Base-by-base conservation (phyloP, 1,140 invertebrate genomes). In the Drosophila nannoptera region DNA sequence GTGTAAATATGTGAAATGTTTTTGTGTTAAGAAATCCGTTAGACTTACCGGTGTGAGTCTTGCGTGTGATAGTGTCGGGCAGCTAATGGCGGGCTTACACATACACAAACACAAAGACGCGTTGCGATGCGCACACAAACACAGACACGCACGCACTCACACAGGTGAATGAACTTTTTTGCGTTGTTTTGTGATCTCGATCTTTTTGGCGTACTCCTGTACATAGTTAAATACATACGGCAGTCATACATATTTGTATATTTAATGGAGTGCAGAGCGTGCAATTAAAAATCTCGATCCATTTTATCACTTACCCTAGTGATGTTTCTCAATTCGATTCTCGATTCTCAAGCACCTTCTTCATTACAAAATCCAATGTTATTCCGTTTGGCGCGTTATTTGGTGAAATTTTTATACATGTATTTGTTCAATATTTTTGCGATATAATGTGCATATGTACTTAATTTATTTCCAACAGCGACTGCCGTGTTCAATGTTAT, bases 151-250 rank as follows among this genome's bases (percentile, higher is more conserved):
- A 68, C 69, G 59, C 75, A 75, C 80, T 76, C 80, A 73, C 61
- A 78, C 81, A 84, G 81, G 81, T 84, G 81, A 84, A 84, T 80
- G 81, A 84, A 86, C 81, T 73, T 84, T 86, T 84, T 86, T 75
- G 74, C 80, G 73, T 75, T 80, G 81, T 84, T 84, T 84, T 80
- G 81, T 84, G 86, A 84, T 86, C 81, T 69, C 60, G 66, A 74
- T 56, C 73, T 83, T 64, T 76, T 75, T 56, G 46, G 49, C 59
- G 43, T 58, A 64, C 14, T 40, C 29, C 45, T 38, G 32, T n/a
- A 52, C 29, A 1, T 35, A 35, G n/a, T 14, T 32, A 7, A 12
- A 7, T 29, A 32, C 12, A 52, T 40, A 68, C 46, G n/a, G 11
- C 22, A 22, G 22, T 7, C 42, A 46, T 48, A 33, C 33, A 42